phyloP scores from a whole-genome alignment of 2,888 invertebrate species.

The Cenopis cana region DNA sequence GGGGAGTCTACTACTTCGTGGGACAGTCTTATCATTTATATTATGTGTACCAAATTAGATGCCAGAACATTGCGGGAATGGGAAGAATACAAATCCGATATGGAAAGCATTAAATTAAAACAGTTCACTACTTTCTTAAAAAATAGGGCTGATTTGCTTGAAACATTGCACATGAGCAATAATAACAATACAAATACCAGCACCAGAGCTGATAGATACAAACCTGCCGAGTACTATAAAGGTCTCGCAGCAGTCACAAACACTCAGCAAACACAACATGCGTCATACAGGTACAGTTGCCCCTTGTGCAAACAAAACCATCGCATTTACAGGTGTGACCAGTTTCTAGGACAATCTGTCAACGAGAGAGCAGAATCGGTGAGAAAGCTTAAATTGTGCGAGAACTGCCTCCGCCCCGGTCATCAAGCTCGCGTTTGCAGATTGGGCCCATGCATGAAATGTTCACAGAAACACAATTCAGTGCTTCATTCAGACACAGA shows the following conservation, averaged over 20 bases:
- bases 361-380: conserved; percentile 28
- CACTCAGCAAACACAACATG: conserved; percentile 7
- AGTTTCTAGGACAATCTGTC: conserved; percentile 23
- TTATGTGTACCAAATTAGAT: conserved; percentile 22
- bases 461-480: conserved; percentile 25
- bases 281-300: conserved; percentile 16
- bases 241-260: conserved; percentile 9
- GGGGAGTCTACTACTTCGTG: conserved; percentile 4
- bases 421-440: conserved; percentile 25
- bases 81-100: conserved; percentile 10
- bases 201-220: conserved; percentile 10
- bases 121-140: no score
- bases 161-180: no score
- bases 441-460: conserved; percentile 32
- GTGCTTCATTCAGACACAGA: conserved; percentile 16
- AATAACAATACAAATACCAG: no score
- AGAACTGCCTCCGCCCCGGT: conserved; percentile 18
- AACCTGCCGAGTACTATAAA: conserved; percentile 24
- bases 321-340: conserved; percentile 16
- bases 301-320: conserved; percentile 26
- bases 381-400: conserved; percentile 11
- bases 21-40: conserved; percentile 28
- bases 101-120: neutral
- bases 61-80: conserved; percentile 24
- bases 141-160: no score